These are phyloP conservation scores for Linnaemya vulpina DNA, from an alignment of 2,888 invertebrate genomes.

Conservation along the genomic window DNA sequence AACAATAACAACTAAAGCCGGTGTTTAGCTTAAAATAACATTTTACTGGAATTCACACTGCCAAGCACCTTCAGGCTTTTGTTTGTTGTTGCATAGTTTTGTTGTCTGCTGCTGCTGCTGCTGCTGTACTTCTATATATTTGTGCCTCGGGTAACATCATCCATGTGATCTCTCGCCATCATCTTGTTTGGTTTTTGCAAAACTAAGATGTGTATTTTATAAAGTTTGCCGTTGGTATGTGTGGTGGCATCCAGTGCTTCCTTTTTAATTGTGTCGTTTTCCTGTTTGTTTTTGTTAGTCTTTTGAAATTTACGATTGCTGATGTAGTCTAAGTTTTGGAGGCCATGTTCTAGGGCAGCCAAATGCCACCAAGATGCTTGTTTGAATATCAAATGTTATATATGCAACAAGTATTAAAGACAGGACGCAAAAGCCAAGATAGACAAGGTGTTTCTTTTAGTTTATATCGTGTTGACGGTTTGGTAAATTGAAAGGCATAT, in stretches of 20 bases:
- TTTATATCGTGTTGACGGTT: constrained; percentile 53
- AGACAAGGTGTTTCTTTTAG: constrained; percentile 49
- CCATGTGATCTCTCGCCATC: constrained; percentile 46
- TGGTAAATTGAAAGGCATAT: constrained; percentile 30
- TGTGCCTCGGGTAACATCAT: constrained; percentile 47
- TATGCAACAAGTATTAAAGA: constrained; percentile 56
- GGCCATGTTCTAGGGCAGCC: constrained; percentile 64
- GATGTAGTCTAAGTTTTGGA: constrained; percentile 57
- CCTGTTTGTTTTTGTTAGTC: constrained; percentile 38
- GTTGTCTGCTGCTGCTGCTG: background rate
- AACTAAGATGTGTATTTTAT: constrained; percentile 45
- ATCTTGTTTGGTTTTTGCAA: constrained; percentile 22
- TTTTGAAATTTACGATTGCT: constrained; percentile 34
- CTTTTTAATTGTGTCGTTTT: constrained; percentile 67
- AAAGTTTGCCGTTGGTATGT: background rate
- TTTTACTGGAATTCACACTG: constrained; percentile 71
- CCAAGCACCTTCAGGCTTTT: constrained; percentile 48
- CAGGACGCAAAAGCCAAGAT: constrained; percentile 3
- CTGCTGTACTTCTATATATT: constrained; percentile 9
- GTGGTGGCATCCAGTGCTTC: constrained; percentile 59
- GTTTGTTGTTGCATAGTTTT: constrained; percentile 3
- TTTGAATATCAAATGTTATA: constrained; percentile 51
- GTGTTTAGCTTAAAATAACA: constrained; percentile 68
- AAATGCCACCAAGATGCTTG: constrained; percentile 67
- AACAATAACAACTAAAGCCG: constrained; percentile 55